phyloP scores from a whole-genome alignment of 2,888 invertebrate species.

The Luperina testacea region DNA sequence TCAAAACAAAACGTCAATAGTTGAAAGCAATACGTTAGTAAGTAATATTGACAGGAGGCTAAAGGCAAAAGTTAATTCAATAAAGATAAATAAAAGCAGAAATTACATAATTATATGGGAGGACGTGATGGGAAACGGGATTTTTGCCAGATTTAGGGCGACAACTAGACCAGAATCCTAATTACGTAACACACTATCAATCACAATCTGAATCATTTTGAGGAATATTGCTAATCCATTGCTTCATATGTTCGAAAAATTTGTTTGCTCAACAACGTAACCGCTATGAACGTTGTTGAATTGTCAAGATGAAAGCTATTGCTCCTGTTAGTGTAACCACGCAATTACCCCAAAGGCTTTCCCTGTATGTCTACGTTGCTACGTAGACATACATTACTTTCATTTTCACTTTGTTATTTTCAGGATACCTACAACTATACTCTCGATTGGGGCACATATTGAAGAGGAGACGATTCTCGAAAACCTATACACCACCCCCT shows the following conservation, averaged over 20 bases:
- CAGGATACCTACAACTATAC: background rate
- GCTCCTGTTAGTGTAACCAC: too few species aligned
- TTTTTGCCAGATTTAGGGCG: slow-evolving; percentile 12
- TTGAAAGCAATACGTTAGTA: slow-evolving; percentile 3
- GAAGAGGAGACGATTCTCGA: background rate
- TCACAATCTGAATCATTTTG: too few species aligned
- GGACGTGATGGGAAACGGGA: background rate
- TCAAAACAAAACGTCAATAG: background rate
- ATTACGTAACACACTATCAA: too few species aligned
- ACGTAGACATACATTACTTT: background rate
- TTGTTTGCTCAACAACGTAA: too few species aligned
- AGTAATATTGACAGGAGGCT: slow-evolving; percentile 17
- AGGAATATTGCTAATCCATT: too few species aligned
- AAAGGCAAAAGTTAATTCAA: slow-evolving; percentile 14
- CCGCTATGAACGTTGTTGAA: too few species aligned
- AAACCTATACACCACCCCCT: background rate
- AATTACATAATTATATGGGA: slow-evolving; percentile 4
- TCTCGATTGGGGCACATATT: background rate
- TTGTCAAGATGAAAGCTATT: too few species aligned
- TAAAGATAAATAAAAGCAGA: slow-evolving; percentile 15
- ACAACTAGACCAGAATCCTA: background rate
- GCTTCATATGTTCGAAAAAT: too few species aligned
- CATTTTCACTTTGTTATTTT: background rate
- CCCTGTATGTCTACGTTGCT: background rate
- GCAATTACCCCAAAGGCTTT: too few species aligned